phyloP scores from a whole-genome alignment of 2,797 vertebrate genomes.

The Lepilemur septentrionalis region DNA sequence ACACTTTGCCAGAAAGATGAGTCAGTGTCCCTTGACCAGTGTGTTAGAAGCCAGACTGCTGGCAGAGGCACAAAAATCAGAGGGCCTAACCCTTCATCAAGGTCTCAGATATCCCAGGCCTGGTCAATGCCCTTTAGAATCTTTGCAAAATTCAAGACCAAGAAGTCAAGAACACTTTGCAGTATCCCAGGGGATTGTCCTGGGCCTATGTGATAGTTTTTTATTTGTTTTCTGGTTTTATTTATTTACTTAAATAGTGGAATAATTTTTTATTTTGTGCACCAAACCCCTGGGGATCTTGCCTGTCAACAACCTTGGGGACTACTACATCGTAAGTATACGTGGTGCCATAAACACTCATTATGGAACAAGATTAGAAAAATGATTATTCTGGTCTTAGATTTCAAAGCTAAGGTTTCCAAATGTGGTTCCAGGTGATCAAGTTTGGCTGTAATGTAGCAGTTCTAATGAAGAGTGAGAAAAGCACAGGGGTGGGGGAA shows the following conservation, averaged over 20 bases:
- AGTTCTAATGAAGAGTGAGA: conserved; percentile 75
- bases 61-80: neutral
- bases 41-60: neutral
- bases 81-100: neutral
- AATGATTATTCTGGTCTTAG: conserved; percentile 50
- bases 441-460: neutral
- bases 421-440: neutral
- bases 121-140: neutral
- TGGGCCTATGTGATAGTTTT: neutral
- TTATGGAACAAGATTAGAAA: conserved; percentile 46
- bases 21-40: neutral
- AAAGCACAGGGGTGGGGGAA: conserved; percentile 40
- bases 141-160: neutral
- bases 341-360: conserved; percentile 61
- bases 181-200: neutral
- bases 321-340: conserved; percentile 60
- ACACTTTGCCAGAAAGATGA: neutral
- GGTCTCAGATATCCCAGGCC: neutral
- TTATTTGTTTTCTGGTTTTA: neutral
- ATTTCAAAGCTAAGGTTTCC: conserved; percentile 28
- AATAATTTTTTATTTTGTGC: conserved; percentile 69
- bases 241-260: neutral
- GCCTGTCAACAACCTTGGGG: conserved; percentile 66
- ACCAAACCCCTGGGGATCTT: conserved; percentile 67
- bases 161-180: neutral